phyloP scores from a whole-genome alignment of 2,888 invertebrate species.

The Leucophenga montana region DNA sequence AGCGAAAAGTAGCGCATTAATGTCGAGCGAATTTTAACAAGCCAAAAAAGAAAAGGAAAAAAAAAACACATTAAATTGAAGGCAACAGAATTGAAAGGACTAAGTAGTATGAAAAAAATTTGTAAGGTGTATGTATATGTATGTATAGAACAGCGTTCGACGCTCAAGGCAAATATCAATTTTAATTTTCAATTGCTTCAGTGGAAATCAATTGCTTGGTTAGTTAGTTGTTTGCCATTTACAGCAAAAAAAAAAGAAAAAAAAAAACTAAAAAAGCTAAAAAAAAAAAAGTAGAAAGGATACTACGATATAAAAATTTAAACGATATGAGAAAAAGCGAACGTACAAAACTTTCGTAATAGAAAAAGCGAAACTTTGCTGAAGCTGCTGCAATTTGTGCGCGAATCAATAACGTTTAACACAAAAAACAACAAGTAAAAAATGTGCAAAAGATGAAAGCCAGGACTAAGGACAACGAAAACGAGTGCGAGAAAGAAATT shows the following conservation, averaged over 20 bases:
- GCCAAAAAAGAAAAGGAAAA: neutral
- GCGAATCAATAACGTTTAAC: constrained; percentile 44
- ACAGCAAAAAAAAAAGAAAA: constrained; percentile 5
- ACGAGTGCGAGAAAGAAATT: constrained; percentile 19
- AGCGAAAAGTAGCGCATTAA: too few species aligned
- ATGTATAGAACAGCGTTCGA: neutral
- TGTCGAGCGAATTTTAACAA: constrained; percentile 16
- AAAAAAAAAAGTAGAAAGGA: neutral
- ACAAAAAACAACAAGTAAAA: neutral
- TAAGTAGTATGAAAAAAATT: constrained; percentile 41
- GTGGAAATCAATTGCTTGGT: constrained; percentile 39
- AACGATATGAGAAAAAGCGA: neutral
- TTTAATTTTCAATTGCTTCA: constrained; percentile 61
- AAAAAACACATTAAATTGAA: constrained; percentile 2
- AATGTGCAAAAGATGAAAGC: neutral
- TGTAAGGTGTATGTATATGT: constrained; percentile 44
- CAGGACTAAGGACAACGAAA: neutral
- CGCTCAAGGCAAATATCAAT: constrained; percentile 54
- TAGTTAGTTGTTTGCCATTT: constrained; percentile 14
- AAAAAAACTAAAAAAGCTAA: too few species aligned
- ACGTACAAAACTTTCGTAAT: constrained; percentile 11
- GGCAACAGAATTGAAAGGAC: constrained; percentile 7
- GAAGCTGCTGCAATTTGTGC: constrained; percentile 40
- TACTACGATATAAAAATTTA: neutral
- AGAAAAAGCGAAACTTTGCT: constrained; percentile 35